phyloP scores from a whole-genome alignment of 2,888 invertebrate genomes.

The Drosophila mercatorum region DNA sequence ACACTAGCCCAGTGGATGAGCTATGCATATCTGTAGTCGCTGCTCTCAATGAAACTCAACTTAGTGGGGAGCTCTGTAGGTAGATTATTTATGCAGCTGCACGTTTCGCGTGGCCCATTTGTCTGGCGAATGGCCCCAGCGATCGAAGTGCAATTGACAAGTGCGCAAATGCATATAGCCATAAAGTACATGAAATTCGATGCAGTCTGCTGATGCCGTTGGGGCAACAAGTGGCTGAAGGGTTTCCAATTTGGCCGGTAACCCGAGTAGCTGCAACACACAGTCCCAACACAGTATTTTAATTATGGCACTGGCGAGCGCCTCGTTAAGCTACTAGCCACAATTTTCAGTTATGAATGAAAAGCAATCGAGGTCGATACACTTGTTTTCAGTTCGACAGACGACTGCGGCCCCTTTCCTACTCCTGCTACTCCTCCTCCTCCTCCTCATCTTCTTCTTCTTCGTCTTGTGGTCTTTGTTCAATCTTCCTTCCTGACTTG shows the following conservation, averaged over 20 bases:
- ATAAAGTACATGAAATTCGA: slow-evolving; percentile 66
- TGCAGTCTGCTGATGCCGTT: slow-evolving; percentile 28
- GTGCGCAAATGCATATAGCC: slow-evolving; percentile 72
- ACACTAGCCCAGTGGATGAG: slow-evolving; percentile 13
- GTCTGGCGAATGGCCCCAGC: slow-evolving; percentile 48
- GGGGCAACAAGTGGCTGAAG: slow-evolving; percentile 63
- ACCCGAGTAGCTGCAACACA: slow-evolving; percentile 30
- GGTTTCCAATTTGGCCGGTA: slow-evolving; percentile 50
- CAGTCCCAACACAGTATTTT: slow-evolving; percentile 15
- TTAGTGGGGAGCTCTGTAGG: slow-evolving; percentile 1
- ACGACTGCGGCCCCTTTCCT: not conserved
- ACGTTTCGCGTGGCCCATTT: slow-evolving; percentile 62
- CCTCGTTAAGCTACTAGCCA: slow-evolving; percentile 29
- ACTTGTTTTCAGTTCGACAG: slow-evolving; percentile 46
- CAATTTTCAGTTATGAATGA: slow-evolving; percentile 49
- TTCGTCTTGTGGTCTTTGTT: slow-evolving; percentile 15
- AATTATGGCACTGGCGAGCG: slow-evolving; percentile 29
- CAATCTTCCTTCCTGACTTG: slow-evolving; percentile 42
- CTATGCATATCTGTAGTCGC: not conserved
- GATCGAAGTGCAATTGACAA: slow-evolving; percentile 73
- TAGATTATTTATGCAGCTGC: slow-evolving; percentile 77
- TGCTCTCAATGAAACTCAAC: slow-evolving; percentile 31
- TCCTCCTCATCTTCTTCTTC: not conserved
- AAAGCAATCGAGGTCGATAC: slow-evolving; percentile 71
- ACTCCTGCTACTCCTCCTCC: not conserved